Conservation (phyloP, 2,113 vertebrate genomes). For the Ondatra zibethicus region DNA sequence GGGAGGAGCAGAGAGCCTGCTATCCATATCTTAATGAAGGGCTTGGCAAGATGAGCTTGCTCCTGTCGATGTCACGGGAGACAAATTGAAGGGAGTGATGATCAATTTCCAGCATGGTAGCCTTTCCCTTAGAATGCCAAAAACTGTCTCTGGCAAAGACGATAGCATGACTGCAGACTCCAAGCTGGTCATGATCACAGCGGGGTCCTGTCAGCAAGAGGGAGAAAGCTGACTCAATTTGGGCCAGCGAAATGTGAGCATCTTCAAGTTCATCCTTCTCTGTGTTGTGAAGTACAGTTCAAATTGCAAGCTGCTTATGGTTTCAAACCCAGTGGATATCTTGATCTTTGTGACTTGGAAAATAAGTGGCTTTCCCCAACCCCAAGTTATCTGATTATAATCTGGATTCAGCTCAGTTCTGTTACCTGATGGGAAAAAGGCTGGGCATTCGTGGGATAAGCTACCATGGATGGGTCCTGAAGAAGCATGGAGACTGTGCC, state of each 20-base stretch:
- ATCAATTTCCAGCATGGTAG: conserved; percentile 97
- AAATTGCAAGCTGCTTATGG: conserved; percentile 94
- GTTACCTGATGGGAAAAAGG: conserved; percentile 95
- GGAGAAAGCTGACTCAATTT: conserved; percentile 97
- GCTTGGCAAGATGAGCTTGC: conserved; percentile 95
- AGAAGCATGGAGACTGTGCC: not conserved
- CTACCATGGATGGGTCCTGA: not conserved
- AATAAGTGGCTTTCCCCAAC: conserved; percentile 95
- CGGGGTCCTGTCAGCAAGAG: conserved; percentile 97
- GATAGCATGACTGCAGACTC: conserved; percentile 96
- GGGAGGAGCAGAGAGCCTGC: too few relatives aligned
- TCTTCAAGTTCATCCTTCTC: conserved; percentile 99
- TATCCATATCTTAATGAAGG: conserved; percentile 96
- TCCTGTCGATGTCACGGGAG: conserved; percentile 88
- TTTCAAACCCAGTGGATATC: conserved; percentile 98
- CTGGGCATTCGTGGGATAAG: not conserved
- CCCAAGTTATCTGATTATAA: conserved; percentile 96
- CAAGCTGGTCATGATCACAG: conserved; percentile 95
- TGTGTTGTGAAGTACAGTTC: conserved; percentile 97
- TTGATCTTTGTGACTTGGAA: conserved; percentile 99
- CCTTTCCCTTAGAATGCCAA: conserved; percentile 96
- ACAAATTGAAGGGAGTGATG: conserved; percentile 92
- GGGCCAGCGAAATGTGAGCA: conserved; percentile 97
- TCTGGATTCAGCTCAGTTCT: conserved; percentile 96
- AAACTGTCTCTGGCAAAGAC: conserved; percentile 97